Conservation (phyloP, 2,888 invertebrate genomes). For the Ormyrus nitidulus region DNA sequence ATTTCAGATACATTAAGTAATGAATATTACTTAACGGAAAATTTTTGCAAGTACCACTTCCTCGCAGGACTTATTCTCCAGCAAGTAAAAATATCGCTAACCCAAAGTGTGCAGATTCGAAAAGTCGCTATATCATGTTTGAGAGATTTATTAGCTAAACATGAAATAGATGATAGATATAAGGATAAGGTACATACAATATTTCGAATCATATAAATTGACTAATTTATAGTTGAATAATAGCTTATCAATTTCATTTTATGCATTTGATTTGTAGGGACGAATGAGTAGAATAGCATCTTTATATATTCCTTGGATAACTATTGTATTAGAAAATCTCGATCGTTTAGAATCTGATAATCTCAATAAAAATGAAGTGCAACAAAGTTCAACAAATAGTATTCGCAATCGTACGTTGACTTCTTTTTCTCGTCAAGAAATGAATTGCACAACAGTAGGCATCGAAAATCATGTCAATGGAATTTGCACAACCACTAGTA, state of each 20-base stretch:
- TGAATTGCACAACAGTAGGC: slow-evolving; percentile 76
- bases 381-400: slow-evolving; percentile 74
- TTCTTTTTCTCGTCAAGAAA: slow-evolving; percentile 64
- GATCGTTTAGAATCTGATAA: slow-evolving; percentile 80
- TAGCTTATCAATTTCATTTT: slow-evolving; percentile 11
- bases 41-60: slow-evolving; percentile 94
- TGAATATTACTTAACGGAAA: slow-evolving; percentile 84
- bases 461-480: slow-evolving; percentile 76
- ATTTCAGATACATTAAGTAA: slow-evolving; percentile 41
- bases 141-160: slow-evolving; percentile 93
- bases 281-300: slow-evolving; percentile 90
- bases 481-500: slow-evolving; percentile 68
- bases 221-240: background rate
- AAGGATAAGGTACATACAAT: slow-evolving; percentile 80
- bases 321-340: slow-evolving; percentile 91
- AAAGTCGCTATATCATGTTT: slow-evolving; percentile 87
- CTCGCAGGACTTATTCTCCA: slow-evolving; percentile 91
- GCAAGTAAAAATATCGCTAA: slow-evolving; percentile 91
- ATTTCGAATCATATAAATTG: background rate
- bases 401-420: slow-evolving; percentile 74
- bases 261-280: slow-evolving; percentile 74
- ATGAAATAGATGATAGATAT: slow-evolving; percentile 94
- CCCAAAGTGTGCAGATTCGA: slow-evolving; percentile 89
- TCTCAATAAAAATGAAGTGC: slow-evolving; percentile 72
- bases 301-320: slow-evolving; percentile 94